Conservation (phyloP, 2,113 vertebrate species). For the Chascanopsetta lugubris region DNA sequence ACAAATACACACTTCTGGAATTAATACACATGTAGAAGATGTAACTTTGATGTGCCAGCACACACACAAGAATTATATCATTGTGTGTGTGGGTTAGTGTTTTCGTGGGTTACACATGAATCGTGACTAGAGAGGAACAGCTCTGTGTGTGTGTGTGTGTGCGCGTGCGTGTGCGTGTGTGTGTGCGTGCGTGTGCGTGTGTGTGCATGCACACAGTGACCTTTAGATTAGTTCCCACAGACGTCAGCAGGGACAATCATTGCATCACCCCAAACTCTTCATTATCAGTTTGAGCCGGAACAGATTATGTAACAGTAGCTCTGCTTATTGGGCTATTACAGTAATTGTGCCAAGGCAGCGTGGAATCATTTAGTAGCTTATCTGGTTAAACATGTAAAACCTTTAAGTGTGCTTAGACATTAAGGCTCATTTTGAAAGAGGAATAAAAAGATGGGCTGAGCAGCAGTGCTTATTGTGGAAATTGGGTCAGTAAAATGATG, state of each 20-base stretch:
- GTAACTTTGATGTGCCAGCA: too few species aligned
- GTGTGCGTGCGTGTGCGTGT: too few species aligned
- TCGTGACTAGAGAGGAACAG: neutral
- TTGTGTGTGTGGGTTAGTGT: neutral
- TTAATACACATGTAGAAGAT: too few species aligned
- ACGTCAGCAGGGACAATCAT: conserved; percentile 31
- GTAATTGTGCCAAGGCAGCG: conserved; percentile 19
- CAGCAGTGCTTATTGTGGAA: neutral
- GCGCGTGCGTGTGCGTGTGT: conserved; percentile 12
- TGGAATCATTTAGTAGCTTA: neutral
- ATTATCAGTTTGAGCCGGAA: conserved; percentile 37
- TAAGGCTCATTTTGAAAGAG: neutral
- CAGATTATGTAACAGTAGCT: conserved; percentile 43
- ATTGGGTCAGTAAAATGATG: neutral
- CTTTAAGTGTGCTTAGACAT: neutral
- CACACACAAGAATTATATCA: neutral
- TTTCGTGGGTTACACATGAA: conserved; percentile 4
- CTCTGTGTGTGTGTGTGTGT: conserved; percentile 21
- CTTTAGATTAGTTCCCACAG: conserved; percentile 43
- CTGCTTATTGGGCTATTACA: conserved; percentile 25
- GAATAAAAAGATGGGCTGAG: neutral
- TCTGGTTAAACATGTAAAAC: conserved; percentile 2
- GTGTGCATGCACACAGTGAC: conserved; percentile 16
- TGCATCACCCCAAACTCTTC: conserved; percentile 12
- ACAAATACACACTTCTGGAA: neutral